Conservation (phyloP, 2,888 invertebrate species). For the Mythimna impura region DNA sequence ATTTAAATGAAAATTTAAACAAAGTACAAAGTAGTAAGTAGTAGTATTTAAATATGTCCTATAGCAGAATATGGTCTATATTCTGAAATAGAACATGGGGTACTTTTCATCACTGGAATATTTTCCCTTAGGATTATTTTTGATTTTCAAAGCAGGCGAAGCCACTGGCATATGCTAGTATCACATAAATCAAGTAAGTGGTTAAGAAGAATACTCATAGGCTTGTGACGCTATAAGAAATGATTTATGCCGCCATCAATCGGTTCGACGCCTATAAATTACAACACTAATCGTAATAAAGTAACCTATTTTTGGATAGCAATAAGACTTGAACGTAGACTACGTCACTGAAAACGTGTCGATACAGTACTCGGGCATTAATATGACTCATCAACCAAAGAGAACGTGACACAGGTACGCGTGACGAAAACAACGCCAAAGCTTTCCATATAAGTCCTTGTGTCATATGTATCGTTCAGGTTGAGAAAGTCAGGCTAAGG, state of each 20-base stretch:
- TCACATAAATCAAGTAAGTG: neutral
- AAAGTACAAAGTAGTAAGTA: no score
- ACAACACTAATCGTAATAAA: slow-evolving; percentile 33
- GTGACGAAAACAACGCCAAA: no score
- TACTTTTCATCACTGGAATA: no score
- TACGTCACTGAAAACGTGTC: slow-evolving; percentile 4
- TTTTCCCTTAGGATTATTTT: no score
- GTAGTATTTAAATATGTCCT: no score
- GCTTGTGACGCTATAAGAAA: slow-evolving; percentile 9
- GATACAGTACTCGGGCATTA: neutral
- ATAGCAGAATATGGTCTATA: no score
- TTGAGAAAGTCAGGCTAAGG: no score
- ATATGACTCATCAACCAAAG: neutral
- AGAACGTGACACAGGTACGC: neutral
- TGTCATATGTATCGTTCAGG: neutral
- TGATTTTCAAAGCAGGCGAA: no score
- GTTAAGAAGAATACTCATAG: neutral
- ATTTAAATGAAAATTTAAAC: no score
- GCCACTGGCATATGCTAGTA: neutral
- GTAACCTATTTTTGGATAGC: slow-evolving; percentile 33
- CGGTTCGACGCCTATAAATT: slow-evolving; percentile 1
- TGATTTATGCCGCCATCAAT: slow-evolving; percentile 32
- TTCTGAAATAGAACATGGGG: no score
- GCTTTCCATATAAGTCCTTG: neutral
- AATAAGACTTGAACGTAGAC: slow-evolving; percentile 11